Evolutionary conservation across 1,140 invertebrate species (phyloP), one percentile per base, ranked within the genome.

Genomic region (Drosophila novamexicana): DNA sequence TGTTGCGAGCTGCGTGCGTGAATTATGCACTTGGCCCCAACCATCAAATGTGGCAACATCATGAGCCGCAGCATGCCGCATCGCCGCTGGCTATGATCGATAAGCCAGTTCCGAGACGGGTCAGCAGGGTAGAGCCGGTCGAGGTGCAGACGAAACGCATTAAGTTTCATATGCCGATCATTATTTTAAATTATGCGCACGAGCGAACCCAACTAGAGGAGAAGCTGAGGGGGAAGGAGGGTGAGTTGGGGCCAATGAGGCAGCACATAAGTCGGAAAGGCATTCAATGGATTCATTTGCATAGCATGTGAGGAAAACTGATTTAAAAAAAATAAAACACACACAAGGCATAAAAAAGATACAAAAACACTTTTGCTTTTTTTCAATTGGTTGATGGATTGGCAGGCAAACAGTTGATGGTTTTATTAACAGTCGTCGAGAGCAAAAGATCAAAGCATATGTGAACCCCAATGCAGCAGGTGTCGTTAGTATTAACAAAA

Each of bases 101-200:
- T 75, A 71, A 71, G 67, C 59, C 54, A 44, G 56, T 14, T 45
- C 47, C 10, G 39, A 62, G 42, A n/a, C 34, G 49, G 44, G 69
- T 22, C 44, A 56, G 34, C 44, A 8, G 14, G 14, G 29, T 29
- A 42, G 34, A 22, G 18, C 29, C 42, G 32, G 22, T 66, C 73
- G 67, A 61, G 64, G 47, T 65, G 34, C 63, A 68, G 70, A 73
- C 64, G 64, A 88, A 81, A 88, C 84, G 80, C 84, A 89, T 88
- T 89, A 83, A 88, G 77, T 68, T 68, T 61, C 70, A 73, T 73
- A 89, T 83, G 84, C 74, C 84, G 63, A 78, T 89, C 84, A 88
- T 88, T 88, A 88, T 89, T 89, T 88, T 89, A 88, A 88, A 88
- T 88, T 88, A 88, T 88, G 84, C 84, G 78, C 84, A 89, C 83